phyloP scores from a whole-genome alignment of 2,888 invertebrate genomes.

The Agonum fuliginosum region DNA sequence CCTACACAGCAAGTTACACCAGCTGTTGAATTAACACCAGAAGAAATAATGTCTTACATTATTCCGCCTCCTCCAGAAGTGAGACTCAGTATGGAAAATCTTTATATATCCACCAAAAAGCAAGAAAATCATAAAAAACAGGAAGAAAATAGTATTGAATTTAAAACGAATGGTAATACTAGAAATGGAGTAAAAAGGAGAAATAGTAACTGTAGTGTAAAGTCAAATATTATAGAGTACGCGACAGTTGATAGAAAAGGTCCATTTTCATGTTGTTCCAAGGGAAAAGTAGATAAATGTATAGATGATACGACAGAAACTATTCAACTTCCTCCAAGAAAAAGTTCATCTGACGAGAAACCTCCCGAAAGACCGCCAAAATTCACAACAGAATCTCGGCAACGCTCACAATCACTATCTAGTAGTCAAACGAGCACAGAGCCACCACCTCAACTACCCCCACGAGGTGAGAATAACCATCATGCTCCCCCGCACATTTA shows the following conservation, averaged over 20 bases:
- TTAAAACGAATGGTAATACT: slow-evolving; percentile 30
- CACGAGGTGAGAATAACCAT: slow-evolving; percentile 73
- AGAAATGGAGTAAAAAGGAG: slow-evolving; percentile 63
- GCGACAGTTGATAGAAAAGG: slow-evolving; percentile 84
- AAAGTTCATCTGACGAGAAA: slow-evolving; percentile 76
- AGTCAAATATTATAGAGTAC: slow-evolving; percentile 79
- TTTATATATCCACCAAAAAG: slow-evolving; percentile 60
- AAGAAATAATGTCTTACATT: slow-evolving; percentile 89
- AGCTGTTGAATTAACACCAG: slow-evolving; percentile 85
- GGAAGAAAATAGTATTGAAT: background rate
- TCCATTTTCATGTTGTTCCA: slow-evolving; percentile 83
- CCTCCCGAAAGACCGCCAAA: slow-evolving; percentile 84
- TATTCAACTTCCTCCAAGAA: slow-evolving; percentile 80
- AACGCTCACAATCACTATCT: slow-evolving; percentile 77
- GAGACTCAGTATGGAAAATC: slow-evolving; percentile 64
- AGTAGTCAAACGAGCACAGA: slow-evolving; percentile 69
- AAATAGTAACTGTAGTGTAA: slow-evolving; percentile 76
- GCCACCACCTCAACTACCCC: slow-evolving; percentile 75
- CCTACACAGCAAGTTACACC: slow-evolving; percentile 85
- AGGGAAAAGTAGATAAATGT: slow-evolving; percentile 74
- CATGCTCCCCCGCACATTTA: slow-evolving; percentile 75
- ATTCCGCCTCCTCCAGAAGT: slow-evolving; percentile 85
- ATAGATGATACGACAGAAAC: slow-evolving; percentile 72
- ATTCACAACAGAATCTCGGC: slow-evolving; percentile 74
- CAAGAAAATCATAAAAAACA: slow-evolving; percentile 52